These are phyloP conservation scores for Hydrochoerus hydrochaeris DNA, from an alignment of 2,113 vertebrate genomes.

Conservation along the genomic window DNA sequence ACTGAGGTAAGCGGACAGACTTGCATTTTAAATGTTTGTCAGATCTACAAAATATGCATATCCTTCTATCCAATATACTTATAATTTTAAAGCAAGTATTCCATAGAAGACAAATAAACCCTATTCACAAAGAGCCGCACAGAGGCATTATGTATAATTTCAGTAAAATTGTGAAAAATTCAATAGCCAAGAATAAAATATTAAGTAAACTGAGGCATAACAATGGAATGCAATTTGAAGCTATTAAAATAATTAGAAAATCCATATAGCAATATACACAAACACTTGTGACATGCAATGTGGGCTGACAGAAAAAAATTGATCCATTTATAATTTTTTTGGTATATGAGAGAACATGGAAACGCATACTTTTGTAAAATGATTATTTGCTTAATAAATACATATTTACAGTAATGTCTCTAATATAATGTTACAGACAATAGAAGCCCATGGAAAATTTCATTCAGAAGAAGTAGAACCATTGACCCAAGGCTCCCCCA, in stretches of 20 bases:
- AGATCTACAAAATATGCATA: neutral
- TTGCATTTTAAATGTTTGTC: constrained; percentile 38
- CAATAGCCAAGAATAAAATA: neutral
- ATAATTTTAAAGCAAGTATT: constrained; percentile 45
- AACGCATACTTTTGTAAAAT: neutral
- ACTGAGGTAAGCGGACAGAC: neutral
- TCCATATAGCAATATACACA: neutral
- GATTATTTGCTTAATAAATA: constrained; percentile 48
- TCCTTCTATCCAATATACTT: neutral
- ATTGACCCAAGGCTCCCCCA: neutral
- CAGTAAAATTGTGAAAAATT: constrained; percentile 2
- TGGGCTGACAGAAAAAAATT: constrained; percentile 24
- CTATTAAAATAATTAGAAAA: constrained; percentile 17
- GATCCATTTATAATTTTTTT: neutral
- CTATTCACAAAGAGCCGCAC: neutral
- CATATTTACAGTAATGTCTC: neutral
- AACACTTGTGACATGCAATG: neutral
- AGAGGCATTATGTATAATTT: constrained; percentile 42
- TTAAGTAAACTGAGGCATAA: neutral
- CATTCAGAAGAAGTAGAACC: constrained; percentile 10
- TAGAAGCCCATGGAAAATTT: constrained; percentile 5
- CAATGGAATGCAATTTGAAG: neutral
- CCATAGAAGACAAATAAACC: neutral
- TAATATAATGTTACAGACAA: neutral
- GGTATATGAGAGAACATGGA: constrained; percentile 1